Base-by-base conservation (phyloP, 2,888 invertebrate species). In the Meiosimyza platycephala region DNA sequence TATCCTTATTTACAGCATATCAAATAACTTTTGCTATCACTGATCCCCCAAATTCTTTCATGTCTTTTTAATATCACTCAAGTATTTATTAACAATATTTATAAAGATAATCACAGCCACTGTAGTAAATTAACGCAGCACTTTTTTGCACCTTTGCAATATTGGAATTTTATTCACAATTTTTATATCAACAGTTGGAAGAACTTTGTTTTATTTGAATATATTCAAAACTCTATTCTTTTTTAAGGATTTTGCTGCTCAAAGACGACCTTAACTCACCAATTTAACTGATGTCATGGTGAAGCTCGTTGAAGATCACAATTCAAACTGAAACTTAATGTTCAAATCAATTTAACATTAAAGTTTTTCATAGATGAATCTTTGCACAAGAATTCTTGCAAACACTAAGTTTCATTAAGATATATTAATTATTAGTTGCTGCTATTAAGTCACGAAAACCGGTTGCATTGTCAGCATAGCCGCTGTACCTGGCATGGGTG, bases 251-350 rank as follows among this genome's bases (percentile, higher is more conserved):
- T 52, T 54, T 63, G 52, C 3, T 64, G 47, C 52, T 28, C 15
- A 33, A 6, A 67, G 16, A 9, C 18, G 28, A 3, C 3, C 59
- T 28, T 16, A 72, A 79, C 84, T 83, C 73, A 84, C 85, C 80
- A 84, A 78, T 78, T 85, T 82, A 50, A 79, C 78, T 71, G 84
- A 81, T 70, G 79, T 75, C 84, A 85, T 84, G 79, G 74, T 81
- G 80, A 79, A 79, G 79, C 81, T 76, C 68, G 78, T 64, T 80
- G 77, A 79, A 85, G 80, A 82, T 81, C 79, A 78, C 77, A 79
- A 83, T 70, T 77, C 78, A 81, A 78, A 84, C 84, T 84, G 79
- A 84, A 76, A 67, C 72, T 74, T 76, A 7, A 71, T 65, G 59
- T 75, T 62, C 72, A 65, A 57, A 70, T 73, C 71, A 70, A 75